Percentiles rank a stretch among this genome's conserved stretches.
These are phyloP conservation scores for Hypomecis atomaria DNA, from an alignment of 2,888 invertebrate species.

Conservation along the genomic window DNA sequence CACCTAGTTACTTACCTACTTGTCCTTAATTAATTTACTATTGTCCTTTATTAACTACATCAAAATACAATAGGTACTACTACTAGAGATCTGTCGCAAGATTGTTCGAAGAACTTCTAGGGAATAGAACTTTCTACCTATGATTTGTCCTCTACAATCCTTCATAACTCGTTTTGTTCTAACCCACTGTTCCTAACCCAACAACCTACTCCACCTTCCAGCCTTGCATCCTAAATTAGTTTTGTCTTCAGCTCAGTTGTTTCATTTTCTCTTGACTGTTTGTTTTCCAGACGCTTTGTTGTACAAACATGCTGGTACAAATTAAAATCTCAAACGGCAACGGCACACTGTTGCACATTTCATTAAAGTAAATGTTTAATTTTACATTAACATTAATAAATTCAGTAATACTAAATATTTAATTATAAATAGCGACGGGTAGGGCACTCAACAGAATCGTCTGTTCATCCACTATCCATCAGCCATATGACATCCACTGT, in stretches of 20 bases:
- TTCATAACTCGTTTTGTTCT: neutral
- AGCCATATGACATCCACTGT: too few species aligned
- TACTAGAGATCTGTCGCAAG: too few species aligned
- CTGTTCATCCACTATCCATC: too few species aligned
- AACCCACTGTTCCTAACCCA: neutral
- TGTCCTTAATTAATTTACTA: slow-evolving; percentile 4
- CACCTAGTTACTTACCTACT: slow-evolving; percentile 7
- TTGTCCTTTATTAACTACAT: too few species aligned
- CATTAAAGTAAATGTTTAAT: too few species aligned
- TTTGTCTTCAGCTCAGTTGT: slow-evolving; percentile 36
- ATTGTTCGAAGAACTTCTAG: too few species aligned
- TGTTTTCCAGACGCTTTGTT: slow-evolving; percentile 37
- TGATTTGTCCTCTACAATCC: neutral
- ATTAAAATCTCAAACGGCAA: slow-evolving; percentile 15
- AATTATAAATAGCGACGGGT: too few species aligned
- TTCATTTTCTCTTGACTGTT: slow-evolving; percentile 32
- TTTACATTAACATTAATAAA: too few species aligned
- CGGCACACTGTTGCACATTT: neutral
- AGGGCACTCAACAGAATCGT: too few species aligned
- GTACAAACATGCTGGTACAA: slow-evolving; percentile 37
- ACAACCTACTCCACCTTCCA: slow-evolving; percentile 41
- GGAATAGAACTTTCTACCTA: too few species aligned
- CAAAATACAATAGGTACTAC: too few species aligned
- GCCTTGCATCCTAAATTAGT: slow-evolving; percentile 60
- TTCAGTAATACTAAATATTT: too few species aligned